phyloP scores from a whole-genome alignment of 2,888 invertebrate species.

The Metopia argyrocephala region DNA sequence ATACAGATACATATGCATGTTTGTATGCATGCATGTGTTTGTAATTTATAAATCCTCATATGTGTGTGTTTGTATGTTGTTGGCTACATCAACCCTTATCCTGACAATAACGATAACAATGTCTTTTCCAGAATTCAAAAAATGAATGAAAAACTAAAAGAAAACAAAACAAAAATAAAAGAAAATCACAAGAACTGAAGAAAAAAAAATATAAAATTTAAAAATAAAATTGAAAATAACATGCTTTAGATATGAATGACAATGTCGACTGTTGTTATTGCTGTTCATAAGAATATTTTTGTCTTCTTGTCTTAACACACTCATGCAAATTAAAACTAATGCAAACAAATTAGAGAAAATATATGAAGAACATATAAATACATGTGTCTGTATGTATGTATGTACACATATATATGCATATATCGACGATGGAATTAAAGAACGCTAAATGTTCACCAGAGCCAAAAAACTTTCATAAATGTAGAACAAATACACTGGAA shows the following conservation, averaged over 20 bases:
- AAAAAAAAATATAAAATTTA: not conserved
- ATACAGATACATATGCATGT: not conserved
- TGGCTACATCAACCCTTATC: constrained; percentile 59
- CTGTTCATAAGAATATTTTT: constrained; percentile 8
- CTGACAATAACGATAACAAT: constrained; percentile 59
- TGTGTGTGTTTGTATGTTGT: not conserved
- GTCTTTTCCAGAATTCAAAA: constrained; percentile 45
- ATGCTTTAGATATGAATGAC: constrained; percentile 51
- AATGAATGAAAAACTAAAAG: constrained; percentile 37
- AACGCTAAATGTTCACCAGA: too few species aligned
- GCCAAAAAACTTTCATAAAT: too few species aligned
- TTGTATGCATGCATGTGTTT: not conserved
- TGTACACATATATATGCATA: too few species aligned
- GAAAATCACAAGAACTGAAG: not conserved
- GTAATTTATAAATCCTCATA: constrained; percentile 15
- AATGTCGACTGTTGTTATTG: not conserved
- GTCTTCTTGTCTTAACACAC: constrained; percentile 2
- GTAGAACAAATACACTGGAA: too few species aligned
- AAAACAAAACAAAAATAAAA: constrained; percentile 1
- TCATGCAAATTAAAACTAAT: not conserved
- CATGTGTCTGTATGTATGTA: too few species aligned
- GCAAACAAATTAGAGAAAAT: not conserved
- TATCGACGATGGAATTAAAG: too few species aligned
- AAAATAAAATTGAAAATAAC: constrained; percentile 45
- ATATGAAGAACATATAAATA: too few species aligned